Evolutionary conservation across 2,113 vertebrate genomes (phyloP), one percentile per base, ranked within the genome.

Genomic region (Labeo rohita): DNA sequence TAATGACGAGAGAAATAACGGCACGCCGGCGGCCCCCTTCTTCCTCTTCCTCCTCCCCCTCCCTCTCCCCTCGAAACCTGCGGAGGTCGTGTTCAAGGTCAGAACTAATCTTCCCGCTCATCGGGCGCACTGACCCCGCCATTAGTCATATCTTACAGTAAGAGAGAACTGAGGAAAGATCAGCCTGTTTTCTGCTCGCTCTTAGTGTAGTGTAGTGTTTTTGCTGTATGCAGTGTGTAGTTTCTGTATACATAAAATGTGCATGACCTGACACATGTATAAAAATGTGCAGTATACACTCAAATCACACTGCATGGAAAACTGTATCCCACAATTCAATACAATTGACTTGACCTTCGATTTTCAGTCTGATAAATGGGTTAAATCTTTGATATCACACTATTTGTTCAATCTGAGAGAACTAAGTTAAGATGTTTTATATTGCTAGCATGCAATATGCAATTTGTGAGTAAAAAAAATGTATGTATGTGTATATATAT

Each of bases 21-120:
- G 94, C 93, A 91, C 95, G 93, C 94, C 92, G 93, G 92, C 93
- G 94, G 94, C 56, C 83, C 56, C 84, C 65, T 83, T 70, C 75
- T 80, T 77, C 86, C 23, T 23, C 16, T 21, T 72, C 23, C 80
- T 34, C 77, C 68, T 45, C 61, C 23, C 49, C 49, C 65, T 39
- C 78, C 47, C 79, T 78, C 80, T 91, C 83, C 93, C 87, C 95
- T 94, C 93, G 93, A 66, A 89, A 87, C 59, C 74, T 92, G 92
- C 92, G 92, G 92, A 93, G 94, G 93, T 91, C 92, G 92, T 75
- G 87, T 88, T 93, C 95, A 96, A 96, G 95, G 96, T 96, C 96
- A 96, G 94, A 96, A 90, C 90, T 91, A 92, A 92, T 92, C 90
- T 92, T 88, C 89, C 86, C 83, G 85, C 90, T 90, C 89, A 92